These are phyloP conservation scores for Dilophus febrilis DNA, from an alignment of 2,888 invertebrate genomes.

Conservation along the genomic window DNA sequence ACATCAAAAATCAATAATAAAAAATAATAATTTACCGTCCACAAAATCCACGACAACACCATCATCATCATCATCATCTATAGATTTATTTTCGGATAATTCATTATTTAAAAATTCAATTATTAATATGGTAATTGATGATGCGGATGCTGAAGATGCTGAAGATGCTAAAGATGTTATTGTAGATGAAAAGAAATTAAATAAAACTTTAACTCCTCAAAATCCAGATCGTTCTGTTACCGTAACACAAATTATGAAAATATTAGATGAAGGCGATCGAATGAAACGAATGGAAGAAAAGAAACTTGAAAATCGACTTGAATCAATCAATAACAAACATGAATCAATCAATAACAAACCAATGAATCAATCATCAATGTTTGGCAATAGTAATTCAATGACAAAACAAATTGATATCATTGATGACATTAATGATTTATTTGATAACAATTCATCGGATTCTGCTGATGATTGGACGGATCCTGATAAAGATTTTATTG, in stretches of 20 bases:
- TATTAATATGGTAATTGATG: too few relatives aligned
- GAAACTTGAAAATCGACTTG: not conserved
- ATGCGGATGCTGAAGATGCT: too few relatives aligned
- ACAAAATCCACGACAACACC: too few relatives aligned
- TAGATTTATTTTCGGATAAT: too few relatives aligned
- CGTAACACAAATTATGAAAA: not conserved
- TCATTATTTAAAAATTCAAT: too few relatives aligned
- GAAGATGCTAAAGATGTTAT: not conserved
- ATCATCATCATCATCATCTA: too few relatives aligned
- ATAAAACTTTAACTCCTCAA: not conserved
- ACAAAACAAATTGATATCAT: conserved; percentile 3
- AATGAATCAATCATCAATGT: too few relatives aligned
- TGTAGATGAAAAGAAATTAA: not conserved
- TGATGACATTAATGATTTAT: conserved; percentile 2
- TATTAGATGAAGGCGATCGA: conserved; percentile 1
- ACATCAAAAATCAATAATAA: too few relatives aligned
- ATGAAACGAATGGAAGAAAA: too few relatives aligned
- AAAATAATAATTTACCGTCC: too few relatives aligned
- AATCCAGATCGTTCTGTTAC: not conserved
- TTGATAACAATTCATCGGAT: not conserved
- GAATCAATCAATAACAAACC: not conserved
- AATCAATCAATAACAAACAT: not conserved
- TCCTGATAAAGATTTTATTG: not conserved
- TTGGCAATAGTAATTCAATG: conserved; percentile 1
- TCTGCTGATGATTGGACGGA: not conserved